Conservation (phyloP, 30 jellyfish, hydroid and myxozoan genomes). For the Cassiopea xamachana region DNA sequence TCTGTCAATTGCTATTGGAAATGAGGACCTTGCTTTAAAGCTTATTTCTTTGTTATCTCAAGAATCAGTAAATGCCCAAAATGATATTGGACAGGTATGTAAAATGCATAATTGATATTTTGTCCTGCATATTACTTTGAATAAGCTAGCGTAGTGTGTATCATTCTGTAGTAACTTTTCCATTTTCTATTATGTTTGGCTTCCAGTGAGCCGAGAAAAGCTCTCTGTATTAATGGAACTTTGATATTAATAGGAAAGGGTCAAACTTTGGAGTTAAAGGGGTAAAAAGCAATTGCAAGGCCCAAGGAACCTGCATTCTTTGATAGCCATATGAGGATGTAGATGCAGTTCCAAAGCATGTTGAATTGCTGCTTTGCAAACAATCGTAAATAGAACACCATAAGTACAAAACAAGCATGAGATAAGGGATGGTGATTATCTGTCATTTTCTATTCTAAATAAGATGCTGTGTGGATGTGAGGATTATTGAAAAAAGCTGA, state of each 20-base stretch:
- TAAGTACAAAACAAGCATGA: too few species aligned
- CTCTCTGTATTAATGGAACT: background rate
- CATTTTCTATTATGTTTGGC: background rate
- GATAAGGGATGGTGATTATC: too few species aligned
- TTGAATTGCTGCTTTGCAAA: too few species aligned
- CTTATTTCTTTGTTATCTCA: background rate
- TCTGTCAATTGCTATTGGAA: conserved; percentile 51
- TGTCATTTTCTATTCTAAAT: too few species aligned
- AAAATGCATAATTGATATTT: background rate
- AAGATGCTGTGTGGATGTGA: too few species aligned
- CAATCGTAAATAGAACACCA: too few species aligned
- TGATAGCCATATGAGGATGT: too few species aligned
- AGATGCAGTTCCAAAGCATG: too few species aligned
- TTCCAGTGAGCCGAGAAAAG: background rate
- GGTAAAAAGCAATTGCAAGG: background rate
- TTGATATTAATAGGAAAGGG: background rate
- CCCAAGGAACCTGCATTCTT: too few species aligned
- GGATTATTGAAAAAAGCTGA: too few species aligned
- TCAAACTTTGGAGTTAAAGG: background rate
- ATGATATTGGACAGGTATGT: conserved; percentile 55
- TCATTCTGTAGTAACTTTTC: background rate
- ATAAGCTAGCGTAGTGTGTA: background rate
- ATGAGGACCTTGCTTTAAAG: background rate
- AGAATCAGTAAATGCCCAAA: conserved; percentile 30
- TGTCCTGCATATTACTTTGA: background rate